phyloP scores from a whole-genome alignment of 1,140 invertebrate genomes.

The Pseudomyrmex dendroicus region DNA sequence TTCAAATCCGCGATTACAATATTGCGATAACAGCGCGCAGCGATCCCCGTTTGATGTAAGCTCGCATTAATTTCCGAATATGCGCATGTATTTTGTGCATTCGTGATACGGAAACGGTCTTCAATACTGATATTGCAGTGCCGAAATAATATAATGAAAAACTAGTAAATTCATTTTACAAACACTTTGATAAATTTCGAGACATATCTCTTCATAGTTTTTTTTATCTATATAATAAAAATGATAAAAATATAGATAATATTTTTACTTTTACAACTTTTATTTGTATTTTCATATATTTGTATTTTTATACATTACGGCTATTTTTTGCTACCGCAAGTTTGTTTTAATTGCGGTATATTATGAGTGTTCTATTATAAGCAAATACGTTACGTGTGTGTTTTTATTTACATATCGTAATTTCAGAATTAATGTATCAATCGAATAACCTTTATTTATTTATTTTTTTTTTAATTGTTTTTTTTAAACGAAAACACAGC shows the following conservation, averaged over 20 bases:
- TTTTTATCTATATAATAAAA: too few species aligned
- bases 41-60: neutral
- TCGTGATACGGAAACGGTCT: too few species aligned
- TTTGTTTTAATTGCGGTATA: neutral
- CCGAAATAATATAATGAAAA: too few species aligned
- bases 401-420: neutral
- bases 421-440: neutral
- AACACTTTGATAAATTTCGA: too few species aligned
- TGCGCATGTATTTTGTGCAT: neutral
- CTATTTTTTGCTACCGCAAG: neutral
- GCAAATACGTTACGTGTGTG: neutral
- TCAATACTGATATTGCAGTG: too few species aligned
- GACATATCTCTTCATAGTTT: too few species aligned
- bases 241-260: too few species aligned
- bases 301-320: neutral
- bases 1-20: slow-evolving; percentile 33
- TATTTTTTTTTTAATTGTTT: neutral
- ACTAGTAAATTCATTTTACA: too few species aligned
- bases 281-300: neutral
- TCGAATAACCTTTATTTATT: neutral
- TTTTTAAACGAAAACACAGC: neutral
- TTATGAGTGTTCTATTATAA: neutral
- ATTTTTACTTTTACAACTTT: too few species aligned
- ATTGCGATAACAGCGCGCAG: slow-evolving; percentile 11
- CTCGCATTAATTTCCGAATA: neutral